phyloP scores from a whole-genome alignment of 2,888 invertebrate species.

The Trichopria drosophilae region DNA sequence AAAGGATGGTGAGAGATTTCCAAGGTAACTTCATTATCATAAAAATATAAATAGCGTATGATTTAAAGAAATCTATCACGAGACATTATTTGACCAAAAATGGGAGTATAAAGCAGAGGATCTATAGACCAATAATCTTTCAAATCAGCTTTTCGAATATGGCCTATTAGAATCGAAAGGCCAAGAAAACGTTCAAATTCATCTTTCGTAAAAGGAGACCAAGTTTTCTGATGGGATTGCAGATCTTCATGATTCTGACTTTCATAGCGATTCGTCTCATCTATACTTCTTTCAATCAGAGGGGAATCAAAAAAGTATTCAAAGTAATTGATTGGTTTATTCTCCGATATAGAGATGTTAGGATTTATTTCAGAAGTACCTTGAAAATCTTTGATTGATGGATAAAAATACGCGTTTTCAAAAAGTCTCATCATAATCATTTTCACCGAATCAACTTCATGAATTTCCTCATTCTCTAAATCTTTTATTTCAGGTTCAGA shows the following conservation, averaged over 20 bases:
- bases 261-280: slow-evolving; percentile 20
- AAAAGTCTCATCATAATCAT: slow-evolving; percentile 10
- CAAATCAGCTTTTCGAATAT: no score
- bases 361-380: slow-evolving; percentile 21
- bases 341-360: slow-evolving; percentile 14
- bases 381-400: slow-evolving; percentile 22
- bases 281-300: slow-evolving; percentile 19
- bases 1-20: slow-evolving; percentile 10
- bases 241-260: slow-evolving; percentile 10
- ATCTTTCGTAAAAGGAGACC: slow-evolving; percentile 7
- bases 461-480: slow-evolving; percentile 14
- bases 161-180: no score
- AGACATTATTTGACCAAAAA: slow-evolving; percentile 22
- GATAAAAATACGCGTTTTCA: slow-evolving; percentile 18
- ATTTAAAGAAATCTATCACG: slow-evolving; percentile 15
- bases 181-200: no score
- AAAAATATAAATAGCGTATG: slow-evolving; percentile 14
- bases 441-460: slow-evolving; percentile 13
- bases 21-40: slow-evolving; percentile 14
- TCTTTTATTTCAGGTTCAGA: slow-evolving; percentile 8
- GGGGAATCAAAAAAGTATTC: slow-evolving; percentile 18
- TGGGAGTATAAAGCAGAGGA: no score
- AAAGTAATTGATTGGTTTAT: slow-evolving; percentile 22
- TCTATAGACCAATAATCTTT: no score
- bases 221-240: no score